Conservation (phyloP, 2,888 invertebrate genomes). For the Malacosoma neustria region DNA sequence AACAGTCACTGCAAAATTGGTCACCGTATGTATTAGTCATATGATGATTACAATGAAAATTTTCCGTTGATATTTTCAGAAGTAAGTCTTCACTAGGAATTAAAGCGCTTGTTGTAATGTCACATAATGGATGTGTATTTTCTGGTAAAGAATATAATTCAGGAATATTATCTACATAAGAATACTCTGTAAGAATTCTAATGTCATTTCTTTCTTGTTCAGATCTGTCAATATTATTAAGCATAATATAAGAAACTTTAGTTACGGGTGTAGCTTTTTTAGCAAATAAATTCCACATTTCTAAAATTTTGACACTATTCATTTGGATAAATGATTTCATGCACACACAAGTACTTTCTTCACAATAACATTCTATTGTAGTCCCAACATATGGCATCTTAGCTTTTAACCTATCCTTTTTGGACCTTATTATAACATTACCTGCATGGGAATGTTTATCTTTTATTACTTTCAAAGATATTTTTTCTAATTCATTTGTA, state of each 20-base stretch:
- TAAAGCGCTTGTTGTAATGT: constrained; percentile 14
- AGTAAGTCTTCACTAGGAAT: constrained; percentile 20
- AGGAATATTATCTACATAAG: background rate
- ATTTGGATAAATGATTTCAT: constrained; percentile 30
- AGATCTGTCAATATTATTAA: constrained; percentile 10
- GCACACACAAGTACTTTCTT: constrained; percentile 32
- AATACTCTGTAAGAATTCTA: background rate
- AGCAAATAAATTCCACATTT: constrained; percentile 29
- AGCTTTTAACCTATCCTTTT: background rate
- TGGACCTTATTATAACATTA: background rate
- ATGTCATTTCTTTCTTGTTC: background rate
- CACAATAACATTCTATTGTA: constrained; percentile 44
- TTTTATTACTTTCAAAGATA: background rate
- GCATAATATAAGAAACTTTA: constrained; percentile 39
- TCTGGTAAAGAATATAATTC: constrained; percentile 1
- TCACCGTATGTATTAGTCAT: constrained; percentile 25
- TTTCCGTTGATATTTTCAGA: constrained; percentile 25
- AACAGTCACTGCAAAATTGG: constrained; percentile 15
- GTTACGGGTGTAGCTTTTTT: constrained; percentile 15
- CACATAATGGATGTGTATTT: constrained; percentile 10
- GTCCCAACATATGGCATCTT: constrained; percentile 8
- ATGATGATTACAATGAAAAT: constrained; percentile 13
- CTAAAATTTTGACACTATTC: constrained; percentile 25
- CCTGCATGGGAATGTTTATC: background rate
- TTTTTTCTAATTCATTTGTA: background rate